phyloP scores from a whole-genome alignment of 2,888 invertebrate species.

The Nomada ferruginata region DNA sequence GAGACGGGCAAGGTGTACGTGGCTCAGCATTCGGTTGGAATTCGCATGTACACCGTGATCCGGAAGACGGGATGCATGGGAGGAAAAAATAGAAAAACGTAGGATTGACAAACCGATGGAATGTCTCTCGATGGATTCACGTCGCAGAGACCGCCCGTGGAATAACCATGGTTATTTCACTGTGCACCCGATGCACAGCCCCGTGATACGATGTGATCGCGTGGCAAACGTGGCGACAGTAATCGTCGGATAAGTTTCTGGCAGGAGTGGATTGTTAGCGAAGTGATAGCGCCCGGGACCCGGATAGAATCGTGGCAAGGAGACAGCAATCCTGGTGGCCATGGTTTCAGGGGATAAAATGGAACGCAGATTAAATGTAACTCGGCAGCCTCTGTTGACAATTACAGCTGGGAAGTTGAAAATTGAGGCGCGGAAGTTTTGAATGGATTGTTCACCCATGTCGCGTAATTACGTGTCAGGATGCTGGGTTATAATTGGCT shows the following conservation, averaged over 20 bases:
- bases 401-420: conserved; percentile 37
- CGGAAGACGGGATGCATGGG: conserved; percentile 12
- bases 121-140: conserved; percentile 51
- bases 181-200: conserved; percentile 29
- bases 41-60: conserved; percentile 57
- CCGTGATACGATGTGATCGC: conserved; percentile 52
- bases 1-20: conserved; percentile 20
- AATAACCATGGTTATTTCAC: conserved; percentile 64
- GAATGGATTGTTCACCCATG: conserved; percentile 18
- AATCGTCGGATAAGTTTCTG: conserved; percentile 58
- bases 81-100: conserved; percentile 20
- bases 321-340: neutral
- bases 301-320: neutral
- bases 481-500: conserved; percentile 8
- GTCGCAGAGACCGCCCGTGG: conserved; percentile 65
- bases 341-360: conserved; percentile 24
- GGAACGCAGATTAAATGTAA: conserved; percentile 34
- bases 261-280: conserved; percentile 20
- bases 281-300: conserved; percentile 28
- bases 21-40: conserved; percentile 26
- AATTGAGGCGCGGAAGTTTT: conserved; percentile 14
- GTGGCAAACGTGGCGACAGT: conserved; percentile 59
- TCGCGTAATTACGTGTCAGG: conserved; percentile 29
- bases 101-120: conserved; percentile 29
- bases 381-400: conserved; percentile 21